phyloP scores from a whole-genome alignment of 2,113 vertebrate genomes.

The Nematolebias whitei region DNA sequence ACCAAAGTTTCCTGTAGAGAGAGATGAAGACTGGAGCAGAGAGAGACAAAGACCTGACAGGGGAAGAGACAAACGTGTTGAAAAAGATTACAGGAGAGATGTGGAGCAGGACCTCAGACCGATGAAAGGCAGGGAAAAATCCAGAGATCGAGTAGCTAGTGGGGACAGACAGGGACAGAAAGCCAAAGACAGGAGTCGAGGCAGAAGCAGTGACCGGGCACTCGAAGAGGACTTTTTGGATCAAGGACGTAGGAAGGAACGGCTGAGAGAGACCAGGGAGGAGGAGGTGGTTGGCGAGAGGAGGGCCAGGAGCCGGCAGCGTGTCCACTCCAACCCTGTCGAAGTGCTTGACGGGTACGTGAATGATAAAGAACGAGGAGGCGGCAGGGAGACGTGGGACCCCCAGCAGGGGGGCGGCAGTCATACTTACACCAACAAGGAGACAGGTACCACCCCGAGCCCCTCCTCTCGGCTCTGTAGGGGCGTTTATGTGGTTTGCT shows the following conservation, averaged over 20 bases:
- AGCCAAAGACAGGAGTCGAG: conserved; percentile 37
- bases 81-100: conserved; percentile 41
- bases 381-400: conserved; percentile 35
- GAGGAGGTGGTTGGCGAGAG: conserved; percentile 35
- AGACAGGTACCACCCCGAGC: conserved; percentile 85
- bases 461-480: conserved; percentile 24
- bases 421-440: conserved; percentile 22
- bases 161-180: conserved; percentile 40
- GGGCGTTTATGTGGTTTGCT: conserved; percentile 57
- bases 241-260: background rate
- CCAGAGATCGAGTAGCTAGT: conserved; percentile 39
- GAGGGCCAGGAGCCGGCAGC: conserved; percentile 43
- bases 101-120: conserved; percentile 48
- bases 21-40: conserved; percentile 48
- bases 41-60: conserved; percentile 39
- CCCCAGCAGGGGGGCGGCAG: conserved; percentile 28
- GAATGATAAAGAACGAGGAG: conserved; percentile 37
- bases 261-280: conserved; percentile 18
- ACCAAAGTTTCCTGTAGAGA: conserved; percentile 65
- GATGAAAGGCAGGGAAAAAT: conserved; percentile 30
- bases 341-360: conserved; percentile 67
- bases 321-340: conserved; percentile 47
- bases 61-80: conserved; percentile 30
- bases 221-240: conserved; percentile 45
- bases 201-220: conserved; percentile 61